A percentile compares a stretch with the other conserved stretches of the same genome.
These are phyloP conservation scores for Manacus vitellinus DNA, from an alignment of 2,113 vertebrate species.

Conservation along the genomic window DNA sequence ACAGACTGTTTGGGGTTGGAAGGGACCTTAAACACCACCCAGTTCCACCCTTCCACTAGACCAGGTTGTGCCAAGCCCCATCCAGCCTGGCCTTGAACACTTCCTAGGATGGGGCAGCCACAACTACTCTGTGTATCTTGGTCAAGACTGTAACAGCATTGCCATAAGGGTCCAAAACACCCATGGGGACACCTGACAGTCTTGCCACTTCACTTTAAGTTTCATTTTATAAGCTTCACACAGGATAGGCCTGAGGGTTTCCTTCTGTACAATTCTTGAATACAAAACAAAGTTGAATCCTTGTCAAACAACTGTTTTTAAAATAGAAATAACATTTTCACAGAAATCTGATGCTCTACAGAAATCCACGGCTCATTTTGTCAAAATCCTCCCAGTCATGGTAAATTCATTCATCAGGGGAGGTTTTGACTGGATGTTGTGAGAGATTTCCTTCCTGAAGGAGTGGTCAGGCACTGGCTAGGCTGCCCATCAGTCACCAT, in stretches of 20 bases:
- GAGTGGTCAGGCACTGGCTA: background rate
- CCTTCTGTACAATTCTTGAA: background rate
- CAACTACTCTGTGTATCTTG: background rate
- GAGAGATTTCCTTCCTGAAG: background rate
- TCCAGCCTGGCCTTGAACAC: background rate
- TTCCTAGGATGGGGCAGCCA: background rate
- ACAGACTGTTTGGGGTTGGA: background rate
- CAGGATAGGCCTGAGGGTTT: background rate
- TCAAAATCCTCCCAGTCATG: background rate
- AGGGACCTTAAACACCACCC: background rate
- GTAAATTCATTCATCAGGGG: background rate
- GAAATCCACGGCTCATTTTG: background rate
- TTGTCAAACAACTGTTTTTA: background rate
- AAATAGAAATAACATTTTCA: background rate
- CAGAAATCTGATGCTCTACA: background rate
- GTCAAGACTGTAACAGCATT: background rate
- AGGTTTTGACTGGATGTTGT: background rate
- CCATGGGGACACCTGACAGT: background rate
- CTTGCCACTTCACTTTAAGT: background rate
- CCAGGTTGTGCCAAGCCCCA: background rate
- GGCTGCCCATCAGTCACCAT: background rate
- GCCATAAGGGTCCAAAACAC: background rate
- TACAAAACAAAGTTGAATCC: background rate
- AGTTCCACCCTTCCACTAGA: background rate
- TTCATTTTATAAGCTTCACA: background rate